A percentile compares a stretch with the other conserved stretches of the same genome.
Evolutionary conservation across 2,888 invertebrate species (phyloP).

Genomic region (Trichopria drosophilae): DNA sequence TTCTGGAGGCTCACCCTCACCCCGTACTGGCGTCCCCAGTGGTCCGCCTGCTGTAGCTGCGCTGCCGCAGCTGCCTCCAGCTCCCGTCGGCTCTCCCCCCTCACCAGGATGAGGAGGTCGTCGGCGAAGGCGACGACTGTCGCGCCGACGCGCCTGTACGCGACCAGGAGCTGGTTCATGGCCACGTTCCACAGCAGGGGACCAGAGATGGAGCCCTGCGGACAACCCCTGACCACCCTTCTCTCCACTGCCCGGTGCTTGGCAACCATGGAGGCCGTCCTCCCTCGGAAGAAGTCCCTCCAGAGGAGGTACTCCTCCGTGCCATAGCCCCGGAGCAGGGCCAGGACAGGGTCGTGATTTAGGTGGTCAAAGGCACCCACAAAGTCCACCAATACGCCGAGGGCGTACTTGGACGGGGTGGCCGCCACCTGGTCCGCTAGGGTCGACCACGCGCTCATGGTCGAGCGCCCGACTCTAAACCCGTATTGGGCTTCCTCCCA

Average conservation of each 20-base stretch:
- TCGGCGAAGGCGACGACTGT: constrained; percentile 24
- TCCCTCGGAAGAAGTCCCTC: background rate
- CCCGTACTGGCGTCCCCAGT: too few species aligned
- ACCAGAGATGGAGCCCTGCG: constrained; percentile 21
- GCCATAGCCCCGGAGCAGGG: background rate
- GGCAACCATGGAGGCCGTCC: background rate
- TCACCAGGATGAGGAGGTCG: constrained; percentile 11
- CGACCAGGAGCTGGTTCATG: constrained; percentile 8
- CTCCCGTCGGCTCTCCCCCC: background rate
- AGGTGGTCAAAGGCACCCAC: background rate
- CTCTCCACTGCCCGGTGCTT: background rate
- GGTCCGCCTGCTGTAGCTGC: too few species aligned
- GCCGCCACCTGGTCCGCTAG: background rate
- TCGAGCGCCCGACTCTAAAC: background rate
- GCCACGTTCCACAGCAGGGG: constrained; percentile 12
- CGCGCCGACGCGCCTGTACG: constrained; percentile 6
- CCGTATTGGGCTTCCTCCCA: background rate
- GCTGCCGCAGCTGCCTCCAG: constrained; percentile 5
- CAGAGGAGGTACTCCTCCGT: background rate
- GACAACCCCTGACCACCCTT: constrained; percentile 10
- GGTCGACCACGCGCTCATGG: background rate
- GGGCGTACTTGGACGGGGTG: background rate
- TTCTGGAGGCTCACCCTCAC: too few species aligned
- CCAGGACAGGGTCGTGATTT: background rate
- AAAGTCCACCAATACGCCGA: background rate